Evolutionary conservation across 2,113 vertebrate species (phyloP).

Genomic region (Centropus unirufus): DNA sequence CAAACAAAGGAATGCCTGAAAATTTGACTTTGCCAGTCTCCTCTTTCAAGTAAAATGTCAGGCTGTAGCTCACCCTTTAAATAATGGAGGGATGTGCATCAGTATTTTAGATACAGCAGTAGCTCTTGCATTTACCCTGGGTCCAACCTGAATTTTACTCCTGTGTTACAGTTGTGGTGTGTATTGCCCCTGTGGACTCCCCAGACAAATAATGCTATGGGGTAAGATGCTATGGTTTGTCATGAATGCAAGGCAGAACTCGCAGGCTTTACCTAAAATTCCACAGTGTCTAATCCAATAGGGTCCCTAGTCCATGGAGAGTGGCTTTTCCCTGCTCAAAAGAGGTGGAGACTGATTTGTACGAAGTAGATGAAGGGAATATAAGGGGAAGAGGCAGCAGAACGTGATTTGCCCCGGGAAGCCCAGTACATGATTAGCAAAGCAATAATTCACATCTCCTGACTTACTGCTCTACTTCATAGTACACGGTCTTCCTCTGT

Average conservation of each 20-base stretch:
- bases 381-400: neutral
- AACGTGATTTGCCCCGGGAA: neutral
- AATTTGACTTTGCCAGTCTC: neutral
- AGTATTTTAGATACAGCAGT: neutral
- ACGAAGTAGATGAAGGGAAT: neutral
- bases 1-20: conserved; percentile 15
- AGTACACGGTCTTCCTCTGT: neutral
- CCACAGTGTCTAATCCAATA: neutral
- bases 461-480: neutral
- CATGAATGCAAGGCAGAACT: neutral
- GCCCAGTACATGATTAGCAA: neutral
- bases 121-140: neutral
- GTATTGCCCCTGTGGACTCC: neutral
- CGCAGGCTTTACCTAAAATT: neutral
- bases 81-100: neutral
- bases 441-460: neutral
- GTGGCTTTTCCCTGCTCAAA: neutral
- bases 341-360: neutral
- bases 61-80: neutral
- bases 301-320: neutral
- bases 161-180: neutral
- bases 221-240: neutral
- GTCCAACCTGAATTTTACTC: neutral
- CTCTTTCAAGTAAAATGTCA: neutral
- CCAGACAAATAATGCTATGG: neutral